A percentile compares a stretch with the other conserved stretches of the same genome.
Conservation (phyloP, 2,113 vertebrate species). For the Hassar affinis region DNA sequence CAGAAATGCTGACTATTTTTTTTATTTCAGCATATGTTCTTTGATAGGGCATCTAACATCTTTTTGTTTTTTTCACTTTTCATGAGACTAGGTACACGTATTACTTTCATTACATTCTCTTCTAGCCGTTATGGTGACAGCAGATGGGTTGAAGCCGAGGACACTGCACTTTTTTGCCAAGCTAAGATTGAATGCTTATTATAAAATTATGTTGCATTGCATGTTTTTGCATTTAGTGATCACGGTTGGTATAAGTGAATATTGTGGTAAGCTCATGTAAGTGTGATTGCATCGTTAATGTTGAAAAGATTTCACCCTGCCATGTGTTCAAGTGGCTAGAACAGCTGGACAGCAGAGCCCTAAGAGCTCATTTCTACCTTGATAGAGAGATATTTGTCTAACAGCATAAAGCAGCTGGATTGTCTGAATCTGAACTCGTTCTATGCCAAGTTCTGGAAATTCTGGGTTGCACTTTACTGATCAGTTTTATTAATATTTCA, state of each 20-base stretch:
- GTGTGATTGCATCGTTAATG: constrained; percentile 22
- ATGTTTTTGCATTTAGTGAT: background rate
- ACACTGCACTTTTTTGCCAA: background rate
- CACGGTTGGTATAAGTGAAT: background rate
- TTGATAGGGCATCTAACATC: background rate
- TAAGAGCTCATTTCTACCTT: constrained; percentile 24
- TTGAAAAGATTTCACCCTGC: constrained; percentile 41
- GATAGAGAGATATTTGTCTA: constrained; percentile 16
- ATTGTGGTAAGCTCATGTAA: background rate
- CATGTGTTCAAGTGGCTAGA: constrained; percentile 53
- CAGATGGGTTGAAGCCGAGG: background rate
- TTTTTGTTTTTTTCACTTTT: background rate
- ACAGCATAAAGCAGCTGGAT: constrained; percentile 35
- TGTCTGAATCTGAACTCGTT: constrained; percentile 48
- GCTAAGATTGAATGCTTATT: background rate
- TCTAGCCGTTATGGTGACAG: background rate
- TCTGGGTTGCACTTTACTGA: constrained; percentile 34
- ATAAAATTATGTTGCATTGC: background rate
- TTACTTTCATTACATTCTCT: background rate
- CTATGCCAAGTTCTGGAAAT: constrained; percentile 23
- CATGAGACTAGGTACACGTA: background rate
- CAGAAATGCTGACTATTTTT: background rate
- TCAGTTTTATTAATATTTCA: constrained; percentile 19
- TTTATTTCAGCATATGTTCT: background rate
- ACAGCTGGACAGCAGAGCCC: constrained; percentile 51